Percentiles rank a stretch among this genome's conserved stretches.
Evolutionary conservation across 2,797 vertebrate genomes (phyloP).

Genomic region (Epinephelus coioides): DNA sequence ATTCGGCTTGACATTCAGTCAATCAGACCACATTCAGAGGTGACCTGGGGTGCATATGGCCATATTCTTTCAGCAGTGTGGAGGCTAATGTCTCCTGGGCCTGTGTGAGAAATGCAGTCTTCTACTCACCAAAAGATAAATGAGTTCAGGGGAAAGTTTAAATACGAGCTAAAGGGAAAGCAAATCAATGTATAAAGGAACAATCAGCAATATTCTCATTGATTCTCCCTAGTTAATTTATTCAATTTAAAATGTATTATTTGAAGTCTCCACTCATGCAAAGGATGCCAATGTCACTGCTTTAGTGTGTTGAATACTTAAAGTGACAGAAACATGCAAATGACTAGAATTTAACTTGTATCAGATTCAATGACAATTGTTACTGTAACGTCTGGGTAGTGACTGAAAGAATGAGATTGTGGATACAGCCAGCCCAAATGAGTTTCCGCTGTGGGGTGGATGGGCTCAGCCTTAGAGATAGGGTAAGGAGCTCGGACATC

Average conservation of each 20-base stretch:
- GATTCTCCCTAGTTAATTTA: background rate
- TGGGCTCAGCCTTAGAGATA: too few species aligned
- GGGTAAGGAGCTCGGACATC: too few species aligned
- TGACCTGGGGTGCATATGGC: too few species aligned
- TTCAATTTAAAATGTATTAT: background rate
- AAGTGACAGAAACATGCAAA: background rate
- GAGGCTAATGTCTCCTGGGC: too few species aligned
- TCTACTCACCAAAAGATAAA: background rate
- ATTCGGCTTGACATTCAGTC: too few species aligned
- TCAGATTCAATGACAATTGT: background rate
- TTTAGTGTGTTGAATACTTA: background rate
- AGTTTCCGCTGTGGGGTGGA: too few species aligned
- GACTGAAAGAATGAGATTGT: too few species aligned
- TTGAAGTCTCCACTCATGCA: background rate
- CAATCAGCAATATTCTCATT: background rate
- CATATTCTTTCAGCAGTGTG: too few species aligned
- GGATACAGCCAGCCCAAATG: too few species aligned
- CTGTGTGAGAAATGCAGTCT: background rate
- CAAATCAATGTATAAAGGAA: background rate
- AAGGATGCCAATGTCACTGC: background rate
- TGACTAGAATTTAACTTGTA: background rate
- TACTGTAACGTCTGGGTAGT: too few species aligned
- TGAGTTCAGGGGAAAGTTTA: background rate
- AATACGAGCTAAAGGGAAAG: background rate
- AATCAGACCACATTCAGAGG: too few species aligned